A percentile compares a stretch with the other conserved stretches of the same genome.
Conservation (phyloP, 2,797 vertebrate genomes). For the Lagocephalus sceleratus region DNA sequence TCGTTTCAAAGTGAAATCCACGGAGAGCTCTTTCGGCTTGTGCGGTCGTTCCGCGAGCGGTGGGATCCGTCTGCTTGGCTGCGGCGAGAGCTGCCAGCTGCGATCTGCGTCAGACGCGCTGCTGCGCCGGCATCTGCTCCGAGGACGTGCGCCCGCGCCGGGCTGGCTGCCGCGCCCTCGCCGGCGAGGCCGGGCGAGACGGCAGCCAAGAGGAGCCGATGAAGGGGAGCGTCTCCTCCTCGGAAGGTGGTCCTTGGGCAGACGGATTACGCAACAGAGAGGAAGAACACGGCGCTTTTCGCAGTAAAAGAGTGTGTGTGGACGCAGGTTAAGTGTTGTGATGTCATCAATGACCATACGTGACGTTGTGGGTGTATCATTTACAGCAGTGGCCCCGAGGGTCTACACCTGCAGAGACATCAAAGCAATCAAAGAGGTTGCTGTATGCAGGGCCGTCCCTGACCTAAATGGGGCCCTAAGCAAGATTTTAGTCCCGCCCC, state of each 20-base stretch:
- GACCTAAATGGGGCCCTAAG: too few relatives aligned
- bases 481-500: too few relatives aligned
- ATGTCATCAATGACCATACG: slow-evolving; percentile 40
- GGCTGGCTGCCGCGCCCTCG: slow-evolving; percentile 1
- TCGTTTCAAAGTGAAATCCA: slow-evolving; percentile 64
- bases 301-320: slow-evolving; percentile 9
- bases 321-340: slow-evolving; percentile 31
- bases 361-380: slow-evolving; percentile 6
- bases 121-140: slow-evolving; percentile 70
- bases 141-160: slow-evolving; percentile 20
- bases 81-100: slow-evolving; percentile 54
- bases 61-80: slow-evolving; percentile 62
- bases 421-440: neutral
- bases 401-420: neutral
- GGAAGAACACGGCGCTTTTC: slow-evolving; percentile 35
- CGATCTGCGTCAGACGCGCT: slow-evolving; percentile 64
- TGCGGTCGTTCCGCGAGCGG: slow-evolving; percentile 42
- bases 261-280: slow-evolving; percentile 59
- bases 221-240: slow-evolving; percentile 21
- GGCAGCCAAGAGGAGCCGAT: slow-evolving; percentile 1
- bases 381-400: slow-evolving; percentile 4
- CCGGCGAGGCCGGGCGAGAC: slow-evolving; percentile 7
- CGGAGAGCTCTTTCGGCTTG: slow-evolving; percentile 19
- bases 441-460: too few relatives aligned
- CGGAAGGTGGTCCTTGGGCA: slow-evolving; percentile 46